Percentiles rank a stretch among this genome's conserved stretches.
phyloP scores from a whole-genome alignment of 2,797 vertebrate species.

The Platalea minor region DNA sequence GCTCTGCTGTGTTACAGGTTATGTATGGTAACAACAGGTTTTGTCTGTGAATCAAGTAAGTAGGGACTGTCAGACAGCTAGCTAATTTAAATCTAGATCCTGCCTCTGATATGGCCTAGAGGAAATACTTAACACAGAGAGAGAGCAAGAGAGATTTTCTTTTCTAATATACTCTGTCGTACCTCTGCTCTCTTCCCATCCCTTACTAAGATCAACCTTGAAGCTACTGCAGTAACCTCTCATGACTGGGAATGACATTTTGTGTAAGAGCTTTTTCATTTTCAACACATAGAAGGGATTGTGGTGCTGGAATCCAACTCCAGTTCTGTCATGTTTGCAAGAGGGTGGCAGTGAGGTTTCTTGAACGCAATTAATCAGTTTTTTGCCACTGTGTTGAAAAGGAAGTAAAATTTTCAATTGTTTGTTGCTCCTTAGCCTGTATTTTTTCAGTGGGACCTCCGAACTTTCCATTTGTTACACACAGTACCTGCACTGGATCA shows the following conservation, averaged over 20 bases:
- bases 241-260: not conserved
- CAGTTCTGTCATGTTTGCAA: not conserved
- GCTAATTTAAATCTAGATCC: not conserved
- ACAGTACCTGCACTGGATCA: slow-evolving; percentile 97
- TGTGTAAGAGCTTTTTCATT: not conserved
- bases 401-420: not conserved
- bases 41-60: not conserved
- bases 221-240: not conserved
- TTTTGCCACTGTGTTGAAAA: not conserved
- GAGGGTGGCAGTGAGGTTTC: not conserved
- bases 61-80: not conserved
- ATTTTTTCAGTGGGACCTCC: slow-evolving; percentile 89
- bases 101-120: not conserved
- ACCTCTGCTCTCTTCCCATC: not conserved
- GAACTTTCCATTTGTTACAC: slow-evolving; percentile 96
- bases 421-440: slow-evolving; percentile 74
- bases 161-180: not conserved
- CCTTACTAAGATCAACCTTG: not conserved
- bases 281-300: not conserved
- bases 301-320: not conserved
- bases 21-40: not conserved
- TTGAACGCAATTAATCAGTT: not conserved
- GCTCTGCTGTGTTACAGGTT: not conserved
- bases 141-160: not conserved
- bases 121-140: not conserved